Evolutionary conservation across 2,797 vertebrate species (phyloP).

Genomic region (Balearica regulorum): DNA sequence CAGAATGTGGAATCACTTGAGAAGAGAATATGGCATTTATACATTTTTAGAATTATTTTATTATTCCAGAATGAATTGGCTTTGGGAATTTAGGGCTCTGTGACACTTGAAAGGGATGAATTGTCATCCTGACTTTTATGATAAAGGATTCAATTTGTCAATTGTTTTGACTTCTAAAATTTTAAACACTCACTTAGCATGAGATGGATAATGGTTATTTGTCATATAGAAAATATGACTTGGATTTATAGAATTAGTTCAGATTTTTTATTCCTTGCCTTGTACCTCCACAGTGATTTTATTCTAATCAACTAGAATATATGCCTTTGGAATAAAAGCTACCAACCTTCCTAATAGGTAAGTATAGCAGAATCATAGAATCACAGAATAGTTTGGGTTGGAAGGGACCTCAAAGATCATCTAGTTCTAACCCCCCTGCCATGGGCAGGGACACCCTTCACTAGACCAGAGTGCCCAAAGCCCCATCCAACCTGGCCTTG

Average conservation of each 20-base stretch:
- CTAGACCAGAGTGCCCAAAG: too few relatives aligned
- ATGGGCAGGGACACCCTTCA: too few relatives aligned
- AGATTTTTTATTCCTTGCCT: slow-evolving; percentile 30
- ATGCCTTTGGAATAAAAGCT: slow-evolving; percentile 25
- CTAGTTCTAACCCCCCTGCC: too few relatives aligned
- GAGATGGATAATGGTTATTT: slow-evolving; percentile 64
- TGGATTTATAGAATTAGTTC: slow-evolving; percentile 62
- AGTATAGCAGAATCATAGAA: not conserved
- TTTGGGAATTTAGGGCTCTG: slow-evolving; percentile 17
- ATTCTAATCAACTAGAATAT: not conserved
- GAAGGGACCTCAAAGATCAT: too few relatives aligned
- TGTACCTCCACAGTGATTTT: not conserved
- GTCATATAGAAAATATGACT: slow-evolving; percentile 54
- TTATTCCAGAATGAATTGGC: slow-evolving; percentile 50
- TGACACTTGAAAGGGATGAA: slow-evolving; percentile 43
- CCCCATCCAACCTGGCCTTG: too few relatives aligned
- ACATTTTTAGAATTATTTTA: slow-evolving; percentile 45
- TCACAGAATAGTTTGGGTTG: too few relatives aligned
- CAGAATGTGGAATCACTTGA: not conserved
- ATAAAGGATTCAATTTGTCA: slow-evolving; percentile 66
- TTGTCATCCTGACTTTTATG: slow-evolving; percentile 9
- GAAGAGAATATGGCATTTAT: slow-evolving; percentile 32
- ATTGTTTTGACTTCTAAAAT: slow-evolving; percentile 68
- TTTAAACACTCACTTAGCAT: slow-evolving; percentile 64
- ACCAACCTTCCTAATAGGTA: not conserved